phyloP scores from a whole-genome alignment of 92 coral and sea anemone genomes.

The Paramuricea clavata region DNA sequence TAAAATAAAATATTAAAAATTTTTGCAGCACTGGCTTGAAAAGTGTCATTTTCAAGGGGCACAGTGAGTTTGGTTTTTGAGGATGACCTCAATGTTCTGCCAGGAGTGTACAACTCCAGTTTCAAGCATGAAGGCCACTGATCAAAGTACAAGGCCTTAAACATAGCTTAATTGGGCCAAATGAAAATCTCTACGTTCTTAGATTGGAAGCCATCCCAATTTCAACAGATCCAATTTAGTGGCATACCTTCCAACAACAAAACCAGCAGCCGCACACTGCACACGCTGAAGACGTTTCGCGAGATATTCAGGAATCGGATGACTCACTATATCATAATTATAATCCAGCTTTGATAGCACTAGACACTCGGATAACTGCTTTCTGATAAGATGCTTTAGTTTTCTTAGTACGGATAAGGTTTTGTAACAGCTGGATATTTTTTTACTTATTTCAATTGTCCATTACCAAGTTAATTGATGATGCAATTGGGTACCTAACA shows the following conservation, averaged over 20 bases:
- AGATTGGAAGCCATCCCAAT: not conserved
- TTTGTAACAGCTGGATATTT: not conserved
- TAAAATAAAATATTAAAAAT: slow-evolving; percentile 27
- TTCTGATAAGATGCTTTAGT: not conserved
- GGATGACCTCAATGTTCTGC: slow-evolving; percentile 24
- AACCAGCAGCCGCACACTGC: not conserved
- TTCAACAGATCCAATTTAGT: not conserved
- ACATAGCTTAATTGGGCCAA: not conserved
- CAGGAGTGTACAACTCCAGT: slow-evolving; percentile 16
- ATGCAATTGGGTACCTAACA: not conserved
- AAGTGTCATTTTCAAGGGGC: slow-evolving; percentile 15
- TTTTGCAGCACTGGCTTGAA: slow-evolving; percentile 29
- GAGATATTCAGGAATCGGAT: not conserved
- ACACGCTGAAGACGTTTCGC: not conserved
- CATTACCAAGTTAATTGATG: not conserved
- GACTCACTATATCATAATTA: not conserved
- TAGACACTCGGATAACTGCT: not conserved
- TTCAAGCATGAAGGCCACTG: slow-evolving; percentile 7
- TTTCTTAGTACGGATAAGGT: not conserved
- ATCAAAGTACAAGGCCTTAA: not conserved
- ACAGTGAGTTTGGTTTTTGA: slow-evolving; percentile 12
- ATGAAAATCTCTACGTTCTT: not conserved
- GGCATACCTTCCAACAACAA: slow-evolving; percentile 4
- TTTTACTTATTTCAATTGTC: not conserved
- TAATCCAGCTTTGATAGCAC: slow-evolving; percentile 17